Evolutionary conservation across 2,113 vertebrate genomes (phyloP).

Genomic region (Propithecus coquereli): DNA sequence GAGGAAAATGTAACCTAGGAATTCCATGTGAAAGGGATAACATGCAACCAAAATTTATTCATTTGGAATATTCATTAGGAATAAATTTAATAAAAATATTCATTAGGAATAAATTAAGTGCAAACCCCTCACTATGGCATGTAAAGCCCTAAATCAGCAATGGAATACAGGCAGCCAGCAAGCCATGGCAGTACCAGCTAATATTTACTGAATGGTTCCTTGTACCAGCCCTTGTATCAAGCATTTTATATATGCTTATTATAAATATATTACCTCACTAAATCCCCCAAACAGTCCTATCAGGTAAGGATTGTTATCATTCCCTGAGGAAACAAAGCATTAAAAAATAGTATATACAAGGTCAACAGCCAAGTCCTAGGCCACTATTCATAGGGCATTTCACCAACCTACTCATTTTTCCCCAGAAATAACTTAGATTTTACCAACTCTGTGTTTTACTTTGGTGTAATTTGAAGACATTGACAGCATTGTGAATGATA

Average conservation of each 20-base stretch:
- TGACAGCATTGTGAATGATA: background rate
- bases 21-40: background rate
- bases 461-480: background rate
- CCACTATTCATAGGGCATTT: background rate
- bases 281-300: background rate
- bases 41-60: background rate
- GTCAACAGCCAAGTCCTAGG: background rate
- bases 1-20: background rate
- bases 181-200: background rate
- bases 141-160: background rate
- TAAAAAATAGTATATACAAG: background rate
- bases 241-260: background rate
- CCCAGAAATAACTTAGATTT: background rate
- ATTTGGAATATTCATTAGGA: background rate
- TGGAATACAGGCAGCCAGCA: background rate
- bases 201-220: background rate
- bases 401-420: background rate
- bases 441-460: background rate
- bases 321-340: background rate
- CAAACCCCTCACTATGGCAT: background rate
- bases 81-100: slow-evolving; percentile 8
- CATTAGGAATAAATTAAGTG: background rate
- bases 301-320: background rate
- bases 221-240: background rate
- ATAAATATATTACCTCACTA: background rate